Evolutionary conservation across 2,113 vertebrate species (phyloP).

Genomic region (Leucosticte australis): DNA sequence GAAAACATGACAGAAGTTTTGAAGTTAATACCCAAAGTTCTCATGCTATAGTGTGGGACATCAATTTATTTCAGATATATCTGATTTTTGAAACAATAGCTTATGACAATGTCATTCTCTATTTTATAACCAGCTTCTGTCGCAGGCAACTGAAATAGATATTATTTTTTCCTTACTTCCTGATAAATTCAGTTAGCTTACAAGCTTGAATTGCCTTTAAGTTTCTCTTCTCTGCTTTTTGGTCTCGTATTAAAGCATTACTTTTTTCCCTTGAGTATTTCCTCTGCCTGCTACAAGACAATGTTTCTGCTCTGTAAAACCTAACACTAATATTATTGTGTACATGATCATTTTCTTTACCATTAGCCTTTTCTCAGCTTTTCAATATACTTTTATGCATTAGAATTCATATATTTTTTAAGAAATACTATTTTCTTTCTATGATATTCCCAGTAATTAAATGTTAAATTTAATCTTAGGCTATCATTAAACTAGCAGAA

Average conservation of each 20-base stretch:
- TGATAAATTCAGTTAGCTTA: slow-evolving; percentile 28
- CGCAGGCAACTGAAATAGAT: slow-evolving; percentile 29
- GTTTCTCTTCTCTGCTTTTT: not conserved
- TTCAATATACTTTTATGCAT: not conserved
- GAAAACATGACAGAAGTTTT: not conserved
- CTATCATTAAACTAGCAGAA: not conserved
- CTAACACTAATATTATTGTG: not conserved
- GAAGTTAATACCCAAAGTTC: not conserved
- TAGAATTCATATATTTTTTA: not conserved
- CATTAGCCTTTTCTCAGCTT: not conserved
- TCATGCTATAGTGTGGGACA: not conserved
- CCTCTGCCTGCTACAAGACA: not conserved
- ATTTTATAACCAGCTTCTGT: slow-evolving; percentile 32
- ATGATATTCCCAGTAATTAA: not conserved
- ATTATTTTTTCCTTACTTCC: slow-evolving; percentile 4
- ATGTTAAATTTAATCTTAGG: not conserved
- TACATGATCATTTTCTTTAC: not conserved
- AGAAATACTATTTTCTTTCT: not conserved
- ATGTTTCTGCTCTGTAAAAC: not conserved
- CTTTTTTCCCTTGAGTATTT: not conserved
- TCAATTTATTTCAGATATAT: not conserved
- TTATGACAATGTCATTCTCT: slow-evolving; percentile 49
- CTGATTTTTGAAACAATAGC: slow-evolving; percentile 1
- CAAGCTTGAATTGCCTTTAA: slow-evolving; percentile 3
- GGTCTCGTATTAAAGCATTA: not conserved